These are phyloP conservation scores for Neopipo cinnamomea DNA, from an alignment of 2,113 vertebrate genomes.

Conservation along the genomic window DNA sequence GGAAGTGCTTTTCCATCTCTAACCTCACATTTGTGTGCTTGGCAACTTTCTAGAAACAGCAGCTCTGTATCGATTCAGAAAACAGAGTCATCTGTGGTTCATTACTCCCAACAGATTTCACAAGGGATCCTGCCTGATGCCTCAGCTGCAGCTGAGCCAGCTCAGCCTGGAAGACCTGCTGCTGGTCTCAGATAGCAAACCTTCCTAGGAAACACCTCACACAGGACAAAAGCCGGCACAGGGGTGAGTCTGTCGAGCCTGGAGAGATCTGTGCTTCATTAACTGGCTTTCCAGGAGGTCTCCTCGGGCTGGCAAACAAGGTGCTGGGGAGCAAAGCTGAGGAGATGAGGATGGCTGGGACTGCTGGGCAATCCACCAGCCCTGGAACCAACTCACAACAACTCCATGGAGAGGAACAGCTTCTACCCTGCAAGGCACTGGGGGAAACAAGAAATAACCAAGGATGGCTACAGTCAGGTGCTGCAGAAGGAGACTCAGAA, in stretches of 20 bases:
- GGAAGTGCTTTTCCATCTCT: background rate
- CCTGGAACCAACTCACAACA: background rate
- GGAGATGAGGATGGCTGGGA: background rate
- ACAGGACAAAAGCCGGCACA: background rate
- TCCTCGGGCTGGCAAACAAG: background rate
- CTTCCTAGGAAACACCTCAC: background rate
- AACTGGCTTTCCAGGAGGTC: background rate
- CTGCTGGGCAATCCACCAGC: background rate
- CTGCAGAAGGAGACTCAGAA: background rate
- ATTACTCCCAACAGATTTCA: slow-evolving; percentile 37
- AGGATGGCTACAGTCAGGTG: background rate
- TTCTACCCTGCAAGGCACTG: background rate
- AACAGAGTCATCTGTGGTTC: slow-evolving; percentile 31
- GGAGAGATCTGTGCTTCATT: background rate
- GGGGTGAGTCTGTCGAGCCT: background rate
- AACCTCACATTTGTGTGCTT: background rate
- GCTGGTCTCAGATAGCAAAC: background rate
- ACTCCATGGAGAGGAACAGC: background rate
- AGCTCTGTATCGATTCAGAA: background rate
- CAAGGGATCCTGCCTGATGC: slow-evolving; percentile 3
- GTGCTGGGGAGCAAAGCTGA: background rate
- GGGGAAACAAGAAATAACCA: background rate
- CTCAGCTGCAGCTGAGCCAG: slow-evolving; percentile 32
- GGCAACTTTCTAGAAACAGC: slow-evolving; percentile 48
- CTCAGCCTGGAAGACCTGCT: slow-evolving; percentile 22